Percentiles rank a stretch among this genome's conserved stretches.
These are phyloP conservation scores for Achatina immaculata DNA, from an alignment of 1,140 invertebrate species.

Conservation along the genomic window DNA sequence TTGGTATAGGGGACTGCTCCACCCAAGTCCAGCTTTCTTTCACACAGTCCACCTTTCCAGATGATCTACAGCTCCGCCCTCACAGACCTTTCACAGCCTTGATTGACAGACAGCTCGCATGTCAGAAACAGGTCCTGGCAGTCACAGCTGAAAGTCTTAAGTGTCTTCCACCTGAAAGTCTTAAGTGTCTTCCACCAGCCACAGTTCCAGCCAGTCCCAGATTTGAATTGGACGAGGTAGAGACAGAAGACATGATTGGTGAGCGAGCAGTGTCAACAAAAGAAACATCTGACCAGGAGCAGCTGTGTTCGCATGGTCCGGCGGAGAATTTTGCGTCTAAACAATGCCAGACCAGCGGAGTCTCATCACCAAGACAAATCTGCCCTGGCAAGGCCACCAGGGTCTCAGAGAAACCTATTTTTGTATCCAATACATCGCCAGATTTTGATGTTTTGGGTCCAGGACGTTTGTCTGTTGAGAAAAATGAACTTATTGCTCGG, in stretches of 20 bases:
- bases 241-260: neutral
- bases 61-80: neutral
- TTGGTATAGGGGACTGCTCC: neutral
- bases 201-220: neutral
- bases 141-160: neutral
- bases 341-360: too few species aligned
- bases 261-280: neutral
- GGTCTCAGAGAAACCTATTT: too few species aligned
- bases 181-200: neutral
- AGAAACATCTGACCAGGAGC: neutral
- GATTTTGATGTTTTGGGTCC: too few species aligned
- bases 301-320: neutral
- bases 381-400: too few species aligned
- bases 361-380: too few species aligned
- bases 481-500: conserved; percentile 20
- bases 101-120: conserved; percentile 44
- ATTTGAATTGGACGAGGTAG: neutral
- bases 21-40: neutral
- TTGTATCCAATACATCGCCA: too few species aligned
- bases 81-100: conserved; percentile 43
- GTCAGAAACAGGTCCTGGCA: conserved; percentile 31
- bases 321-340: too few species aligned
- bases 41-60: neutral
- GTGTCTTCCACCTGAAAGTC: neutral
- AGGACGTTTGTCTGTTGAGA: conserved; percentile 22